A percentile compares a stretch with the other conserved stretches of the same genome.
These are phyloP conservation scores for Myiozetetes cayanensis DNA, from an alignment of 2,113 vertebrate species.

Conservation along the genomic window DNA sequence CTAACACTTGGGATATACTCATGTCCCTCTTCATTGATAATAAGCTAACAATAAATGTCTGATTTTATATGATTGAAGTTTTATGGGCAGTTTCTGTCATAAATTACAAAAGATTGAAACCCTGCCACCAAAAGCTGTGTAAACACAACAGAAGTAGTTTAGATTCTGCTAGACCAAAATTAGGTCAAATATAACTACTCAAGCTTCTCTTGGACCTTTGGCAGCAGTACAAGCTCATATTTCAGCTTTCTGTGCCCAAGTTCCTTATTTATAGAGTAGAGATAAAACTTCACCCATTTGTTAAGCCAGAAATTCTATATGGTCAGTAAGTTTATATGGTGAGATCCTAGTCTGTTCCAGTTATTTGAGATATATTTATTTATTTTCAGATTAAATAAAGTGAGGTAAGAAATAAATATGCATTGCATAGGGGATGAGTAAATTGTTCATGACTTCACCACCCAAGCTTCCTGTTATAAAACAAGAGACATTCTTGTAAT, in stretches of 20 bases:
- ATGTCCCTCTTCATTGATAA: not conserved
- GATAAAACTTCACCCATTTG: not conserved
- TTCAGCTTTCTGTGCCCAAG: not conserved
- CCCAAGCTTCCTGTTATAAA: not conserved
- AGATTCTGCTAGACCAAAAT: not conserved
- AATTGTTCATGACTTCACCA: not conserved
- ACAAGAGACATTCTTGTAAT: not conserved
- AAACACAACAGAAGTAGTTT: not conserved
- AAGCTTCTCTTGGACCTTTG: not conserved
- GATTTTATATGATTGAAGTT: not conserved
- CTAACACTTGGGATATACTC: not conserved
- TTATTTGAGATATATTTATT: not conserved
- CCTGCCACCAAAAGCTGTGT: not conserved
- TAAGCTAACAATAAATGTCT: not conserved
- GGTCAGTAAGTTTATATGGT: not conserved
- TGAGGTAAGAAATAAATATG: not conserved
- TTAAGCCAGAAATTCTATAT: not conserved
- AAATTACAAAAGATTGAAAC: not conserved
- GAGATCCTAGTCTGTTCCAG: not conserved
- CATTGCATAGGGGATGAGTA: not conserved
- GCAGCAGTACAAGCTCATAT: not conserved
- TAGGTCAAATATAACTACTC: not conserved
- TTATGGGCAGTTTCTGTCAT: not conserved
- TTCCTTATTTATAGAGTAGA: not conserved
- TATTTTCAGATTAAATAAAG: not conserved